Conservation (phyloP, 1,140 invertebrate genomes). For the Zaprionus vittiger region DNA sequence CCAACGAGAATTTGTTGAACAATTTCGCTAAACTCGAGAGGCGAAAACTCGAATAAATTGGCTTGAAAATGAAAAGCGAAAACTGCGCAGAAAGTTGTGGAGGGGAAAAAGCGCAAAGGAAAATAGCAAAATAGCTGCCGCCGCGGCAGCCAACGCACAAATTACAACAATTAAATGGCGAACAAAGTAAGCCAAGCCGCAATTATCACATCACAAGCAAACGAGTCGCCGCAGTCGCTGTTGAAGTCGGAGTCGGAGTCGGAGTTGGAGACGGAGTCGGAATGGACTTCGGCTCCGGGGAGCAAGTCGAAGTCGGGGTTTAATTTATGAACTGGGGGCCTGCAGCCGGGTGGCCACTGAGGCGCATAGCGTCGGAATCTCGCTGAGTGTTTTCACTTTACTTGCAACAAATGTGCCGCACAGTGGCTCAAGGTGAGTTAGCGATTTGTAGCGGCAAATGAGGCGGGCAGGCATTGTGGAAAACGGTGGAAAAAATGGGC, state of each 20-base stretch:
- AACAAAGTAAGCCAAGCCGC: conserved; percentile 82
- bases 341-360: conserved; percentile 42
- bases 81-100: conserved; percentile 45
- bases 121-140: conserved; percentile 27
- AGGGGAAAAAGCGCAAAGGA: conserved; percentile 10
- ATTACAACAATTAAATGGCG: conserved; percentile 83
- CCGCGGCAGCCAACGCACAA: conserved; percentile 55
- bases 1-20: conserved; percentile 80
- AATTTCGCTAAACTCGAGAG: conserved; percentile 69
- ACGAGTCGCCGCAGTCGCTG: conserved; percentile 24
- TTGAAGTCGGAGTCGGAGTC: conserved; percentile 4
- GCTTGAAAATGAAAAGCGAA: conserved; percentile 75
- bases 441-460: conserved; percentile 70
- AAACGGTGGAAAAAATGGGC: conserved; percentile 31
- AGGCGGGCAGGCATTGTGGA: conserved; percentile 29
- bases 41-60: conserved; percentile 59
- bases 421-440: conserved; percentile 55
- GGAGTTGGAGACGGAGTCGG: conserved; percentile 9
- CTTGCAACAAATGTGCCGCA: conserved; percentile 36
- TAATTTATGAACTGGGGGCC: conserved; percentile 76
- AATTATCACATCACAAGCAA: conserved; percentile 79
- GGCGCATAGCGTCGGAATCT: conserved; percentile 37
- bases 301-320: conserved; percentile 29
- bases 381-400: conserved; percentile 61
- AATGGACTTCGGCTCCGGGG: neutral